Percentiles rank a stretch among this genome's conserved stretches.
phyloP scores from a whole-genome alignment of 30 jellyfish, hydroid and myxozoan genomes.

The Cassiopea xamachana region DNA sequence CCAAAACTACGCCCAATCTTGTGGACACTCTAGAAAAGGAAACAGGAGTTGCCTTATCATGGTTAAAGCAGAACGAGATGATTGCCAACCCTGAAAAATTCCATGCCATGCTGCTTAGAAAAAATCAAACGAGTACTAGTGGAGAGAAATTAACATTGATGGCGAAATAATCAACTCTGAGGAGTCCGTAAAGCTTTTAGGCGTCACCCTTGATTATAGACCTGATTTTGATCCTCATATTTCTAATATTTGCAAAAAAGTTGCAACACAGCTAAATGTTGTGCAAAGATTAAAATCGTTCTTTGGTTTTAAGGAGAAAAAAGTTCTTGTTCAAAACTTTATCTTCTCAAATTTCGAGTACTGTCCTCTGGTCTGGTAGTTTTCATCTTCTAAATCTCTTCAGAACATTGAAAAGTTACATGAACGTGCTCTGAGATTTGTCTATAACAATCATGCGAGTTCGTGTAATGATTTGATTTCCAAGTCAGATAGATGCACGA shows the following conservation, averaged over 20 bases:
- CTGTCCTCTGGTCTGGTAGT: constrained; percentile 61
- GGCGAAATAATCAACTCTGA: too few species aligned
- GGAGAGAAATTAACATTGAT: too few species aligned
- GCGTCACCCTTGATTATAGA: constrained; percentile 49
- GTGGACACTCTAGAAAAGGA: too few species aligned
- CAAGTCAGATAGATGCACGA: background rate
- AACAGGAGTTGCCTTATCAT: too few species aligned
- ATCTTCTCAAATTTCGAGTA: constrained; percentile 40
- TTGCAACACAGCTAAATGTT: constrained; percentile 58
- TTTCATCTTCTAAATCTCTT: constrained; percentile 40
- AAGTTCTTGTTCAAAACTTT: constrained; percentile 32
- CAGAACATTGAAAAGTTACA: constrained; percentile 1
- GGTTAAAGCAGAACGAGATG: too few species aligned
- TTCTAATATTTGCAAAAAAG: constrained; percentile 41
- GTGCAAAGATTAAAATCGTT: constrained; percentile 9
- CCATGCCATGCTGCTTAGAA: too few species aligned
- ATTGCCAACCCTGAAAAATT: too few species aligned
- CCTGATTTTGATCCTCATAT: constrained; percentile 44
- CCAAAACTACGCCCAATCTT: too few species aligned
- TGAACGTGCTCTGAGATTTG: background rate
- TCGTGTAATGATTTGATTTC: background rate
- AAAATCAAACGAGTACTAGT: too few species aligned
- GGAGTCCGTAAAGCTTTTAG: constrained; percentile 61
- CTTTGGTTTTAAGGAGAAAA: background rate
- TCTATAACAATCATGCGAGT: background rate